A percentile compares a stretch with the other conserved stretches of the same genome.
These are phyloP conservation scores for Morelia viridis DNA, from an alignment of 2,797 vertebrate genomes.

Conservation along the genomic window DNA sequence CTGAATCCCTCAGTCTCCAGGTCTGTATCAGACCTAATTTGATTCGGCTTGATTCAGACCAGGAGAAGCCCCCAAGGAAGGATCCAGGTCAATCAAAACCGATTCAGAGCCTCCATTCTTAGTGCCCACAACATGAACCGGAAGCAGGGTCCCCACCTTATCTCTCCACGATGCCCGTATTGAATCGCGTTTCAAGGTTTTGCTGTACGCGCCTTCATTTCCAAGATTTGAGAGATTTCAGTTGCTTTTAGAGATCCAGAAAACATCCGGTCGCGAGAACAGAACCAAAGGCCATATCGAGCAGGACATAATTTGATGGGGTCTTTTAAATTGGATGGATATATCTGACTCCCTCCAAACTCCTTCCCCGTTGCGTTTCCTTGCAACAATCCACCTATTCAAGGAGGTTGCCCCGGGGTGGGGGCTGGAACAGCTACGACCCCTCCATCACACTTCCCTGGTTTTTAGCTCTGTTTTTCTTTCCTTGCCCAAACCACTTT, in stretches of 20 bases:
- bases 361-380: too few relatives aligned
- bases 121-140: accelerated
- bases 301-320: background rate
- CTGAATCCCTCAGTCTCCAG: background rate
- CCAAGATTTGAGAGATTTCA: background rate
- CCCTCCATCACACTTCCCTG: background rate
- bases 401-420: background rate
- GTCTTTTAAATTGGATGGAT: background rate
- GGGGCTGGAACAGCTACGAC: background rate
- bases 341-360: background rate
- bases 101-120: too few relatives aligned
- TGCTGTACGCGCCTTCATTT: background rate
- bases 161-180: background rate
- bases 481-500: background rate
- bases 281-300: background rate
- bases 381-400: background rate
- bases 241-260: background rate
- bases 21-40: too few relatives aligned
- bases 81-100: too few relatives aligned
- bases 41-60: background rate
- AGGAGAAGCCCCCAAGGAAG: too few relatives aligned
- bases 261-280: too few relatives aligned
- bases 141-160: accelerated
- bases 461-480: background rate
- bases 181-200: background rate